phyloP scores from a whole-genome alignment of 2,797 vertebrate genomes.

The Botia almorhae region DNA sequence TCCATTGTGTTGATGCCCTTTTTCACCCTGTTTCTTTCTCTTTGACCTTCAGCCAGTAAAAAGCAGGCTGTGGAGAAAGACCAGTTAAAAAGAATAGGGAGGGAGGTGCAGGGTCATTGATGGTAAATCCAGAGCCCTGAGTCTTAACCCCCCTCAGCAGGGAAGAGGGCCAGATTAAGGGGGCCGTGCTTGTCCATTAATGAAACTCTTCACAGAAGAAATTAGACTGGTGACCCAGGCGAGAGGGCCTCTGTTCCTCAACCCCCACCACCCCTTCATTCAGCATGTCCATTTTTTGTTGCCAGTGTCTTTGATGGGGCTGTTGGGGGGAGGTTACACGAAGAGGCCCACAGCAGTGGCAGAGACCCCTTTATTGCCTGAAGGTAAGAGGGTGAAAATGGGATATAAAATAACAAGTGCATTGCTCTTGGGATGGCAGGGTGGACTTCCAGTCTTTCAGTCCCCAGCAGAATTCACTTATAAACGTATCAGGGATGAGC shows the following conservation, averaged over 20 bases:
- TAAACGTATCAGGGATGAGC: not conserved
- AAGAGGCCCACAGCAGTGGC: constrained; percentile 43
- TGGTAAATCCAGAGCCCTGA: constrained; percentile 43
- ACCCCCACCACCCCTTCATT: constrained; percentile 34
- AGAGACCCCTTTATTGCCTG: constrained; percentile 56
- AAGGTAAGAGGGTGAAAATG: constrained; percentile 49
- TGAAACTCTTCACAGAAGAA: constrained; percentile 63
- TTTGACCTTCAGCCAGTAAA: constrained; percentile 55
- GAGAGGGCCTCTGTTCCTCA: constrained; percentile 42
- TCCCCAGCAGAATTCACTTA: not conserved
- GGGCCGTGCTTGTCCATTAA: constrained; percentile 58
- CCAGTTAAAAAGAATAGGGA: constrained; percentile 61
- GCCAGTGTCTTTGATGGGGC: constrained; percentile 62
- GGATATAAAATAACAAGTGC: constrained; percentile 55
- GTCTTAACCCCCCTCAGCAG: constrained; percentile 52
- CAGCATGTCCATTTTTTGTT: constrained; percentile 61
- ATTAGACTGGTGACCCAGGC: constrained; percentile 62
- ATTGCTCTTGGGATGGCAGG: constrained; percentile 30
- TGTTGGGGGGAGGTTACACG: constrained; percentile 48
- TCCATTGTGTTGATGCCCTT: constrained; percentile 29
- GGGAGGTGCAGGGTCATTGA: constrained; percentile 57
- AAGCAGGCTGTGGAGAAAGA: constrained; percentile 50
- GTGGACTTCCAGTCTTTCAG: not conserved
- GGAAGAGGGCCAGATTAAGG: constrained; percentile 53
- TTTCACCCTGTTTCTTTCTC: constrained; percentile 30